phyloP scores from a whole-genome alignment of 2,888 invertebrate species.

The Stenodera caucasica region DNA sequence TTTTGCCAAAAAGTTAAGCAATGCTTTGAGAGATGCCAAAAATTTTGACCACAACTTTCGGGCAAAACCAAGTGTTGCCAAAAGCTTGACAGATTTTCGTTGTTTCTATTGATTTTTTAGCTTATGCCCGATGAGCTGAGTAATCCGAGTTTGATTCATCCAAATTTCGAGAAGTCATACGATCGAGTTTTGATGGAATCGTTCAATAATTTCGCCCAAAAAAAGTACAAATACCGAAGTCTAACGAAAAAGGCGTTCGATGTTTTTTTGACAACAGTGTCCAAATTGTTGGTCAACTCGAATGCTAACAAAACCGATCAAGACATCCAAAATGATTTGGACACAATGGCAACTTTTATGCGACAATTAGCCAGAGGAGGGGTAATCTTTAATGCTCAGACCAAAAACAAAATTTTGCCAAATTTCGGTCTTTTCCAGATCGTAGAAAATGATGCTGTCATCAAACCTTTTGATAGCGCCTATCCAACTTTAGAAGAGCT shows the following conservation, averaged over 20 bases:
- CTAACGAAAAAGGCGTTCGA: constrained; percentile 36
- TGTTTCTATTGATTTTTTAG: constrained; percentile 16
- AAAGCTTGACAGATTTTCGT: too few species aligned
- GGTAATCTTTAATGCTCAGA: constrained; percentile 39
- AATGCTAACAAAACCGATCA: constrained; percentile 34
- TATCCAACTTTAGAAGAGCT: constrained; percentile 23
- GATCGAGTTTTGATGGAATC: constrained; percentile 38
- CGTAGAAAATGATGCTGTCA: constrained; percentile 7
- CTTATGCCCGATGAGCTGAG: constrained; percentile 32
- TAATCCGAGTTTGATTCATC: constrained; percentile 35
- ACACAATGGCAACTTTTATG: constrained; percentile 43
- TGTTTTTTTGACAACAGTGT: constrained; percentile 37
- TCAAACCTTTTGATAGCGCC: background rate
- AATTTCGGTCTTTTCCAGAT: background rate
- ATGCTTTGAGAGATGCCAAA: constrained; percentile 10
- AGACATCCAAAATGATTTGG: constrained; percentile 37
- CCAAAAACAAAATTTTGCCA: constrained; percentile 22
- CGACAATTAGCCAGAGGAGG: constrained; percentile 39
- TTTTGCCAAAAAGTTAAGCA: background rate
- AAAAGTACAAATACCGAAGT: constrained; percentile 8
- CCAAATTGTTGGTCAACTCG: constrained; percentile 33
- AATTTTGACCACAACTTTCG: background rate
- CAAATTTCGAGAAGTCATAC: constrained; percentile 25
- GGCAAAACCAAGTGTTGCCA: background rate
- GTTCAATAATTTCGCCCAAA: constrained; percentile 26